phyloP scores from a whole-genome alignment of 2,888 invertebrate genomes.

The Dynastes grantii region DNA sequence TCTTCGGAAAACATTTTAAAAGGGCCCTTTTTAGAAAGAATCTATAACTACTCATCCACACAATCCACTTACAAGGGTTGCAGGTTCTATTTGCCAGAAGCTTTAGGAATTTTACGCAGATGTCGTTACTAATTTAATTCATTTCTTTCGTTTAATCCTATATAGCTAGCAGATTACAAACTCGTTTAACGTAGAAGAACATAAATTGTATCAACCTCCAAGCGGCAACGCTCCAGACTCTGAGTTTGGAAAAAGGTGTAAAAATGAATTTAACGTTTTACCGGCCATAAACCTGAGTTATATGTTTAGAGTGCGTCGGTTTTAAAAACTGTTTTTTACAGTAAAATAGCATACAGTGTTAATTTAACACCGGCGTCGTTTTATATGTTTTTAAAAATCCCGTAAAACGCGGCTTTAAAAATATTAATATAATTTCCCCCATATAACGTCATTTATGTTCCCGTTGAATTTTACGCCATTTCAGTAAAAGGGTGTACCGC shows the following conservation, averaged over 20 bases:
- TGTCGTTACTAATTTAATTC: not conserved
- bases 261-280: constrained; percentile 40
- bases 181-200: constrained; percentile 14
- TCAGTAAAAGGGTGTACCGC: not conserved
- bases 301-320: constrained; percentile 36
- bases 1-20: too few relatives aligned
- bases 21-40: too few relatives aligned
- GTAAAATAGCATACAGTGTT: constrained; percentile 8
- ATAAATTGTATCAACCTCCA: constrained; percentile 5
- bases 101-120: not conserved
- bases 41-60: too few relatives aligned
- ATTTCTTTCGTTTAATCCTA: not conserved
- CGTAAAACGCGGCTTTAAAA: constrained; percentile 10
- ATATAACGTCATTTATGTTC: constrained; percentile 11
- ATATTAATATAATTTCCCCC: constrained; percentile 37
- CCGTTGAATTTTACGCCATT: not conserved
- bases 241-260: constrained; percentile 27
- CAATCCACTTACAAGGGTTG: not conserved
- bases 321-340: constrained; percentile 1
- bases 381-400: constrained; percentile 6
- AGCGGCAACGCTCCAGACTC: constrained; percentile 7
- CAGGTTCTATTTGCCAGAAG: not conserved
- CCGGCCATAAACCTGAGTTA: constrained; percentile 35
- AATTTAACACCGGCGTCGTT: constrained; percentile 20
- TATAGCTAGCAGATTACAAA: constrained; percentile 21